Base-by-base conservation (phyloP, 2,113 vertebrate genomes). In the Scophthalmus maximus region DNA sequence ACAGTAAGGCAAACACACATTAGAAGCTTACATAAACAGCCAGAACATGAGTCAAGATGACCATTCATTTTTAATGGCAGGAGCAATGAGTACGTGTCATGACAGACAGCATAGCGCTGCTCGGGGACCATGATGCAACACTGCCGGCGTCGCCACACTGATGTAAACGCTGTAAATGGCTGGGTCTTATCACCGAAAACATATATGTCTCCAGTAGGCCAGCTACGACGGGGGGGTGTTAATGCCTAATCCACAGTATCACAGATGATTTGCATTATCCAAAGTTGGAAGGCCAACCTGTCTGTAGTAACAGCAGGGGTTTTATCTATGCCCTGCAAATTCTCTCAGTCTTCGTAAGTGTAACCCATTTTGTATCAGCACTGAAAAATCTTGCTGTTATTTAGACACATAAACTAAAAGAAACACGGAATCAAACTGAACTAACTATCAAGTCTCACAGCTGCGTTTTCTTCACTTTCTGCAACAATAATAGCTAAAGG, bases 21-120 rank as follows among this genome's bases (percentile, higher is more conserved):
- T 78, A 71, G 56, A 57, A 38, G 63, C 58, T 87, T 80, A 87
- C 65, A 74, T 81, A 88, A 85, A 73, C 76, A 66, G 76, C 27
- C 30, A 46, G 44, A 73, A 76, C 3, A 47, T 81, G 75, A 85
- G 79, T 85, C 79, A 87, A 38, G 55, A 58, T 76, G 81, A 76
- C 46, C 74, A 83, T 83, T 80, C 74, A 83, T 84, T 84, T 82
- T 90, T 83, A 78, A 90, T 79, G 68, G 71, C 68, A 57, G 81
- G 14, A 14, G 76, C 50, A 42, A 42, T 29, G 47, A 58, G 57
- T 76, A 62, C 26, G 18, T 56, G 68, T 63, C 58, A 65, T 50
- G 66, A 69, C 52, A 78, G 56, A 72, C 59, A 68, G 47, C 40
- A 63, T 20, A 57, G 59, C 1, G 23, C 29, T 50, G 74, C 74